phyloP scores from a whole-genome alignment of 2,888 invertebrate genomes.

The Eupithecia subumbrata region DNA sequence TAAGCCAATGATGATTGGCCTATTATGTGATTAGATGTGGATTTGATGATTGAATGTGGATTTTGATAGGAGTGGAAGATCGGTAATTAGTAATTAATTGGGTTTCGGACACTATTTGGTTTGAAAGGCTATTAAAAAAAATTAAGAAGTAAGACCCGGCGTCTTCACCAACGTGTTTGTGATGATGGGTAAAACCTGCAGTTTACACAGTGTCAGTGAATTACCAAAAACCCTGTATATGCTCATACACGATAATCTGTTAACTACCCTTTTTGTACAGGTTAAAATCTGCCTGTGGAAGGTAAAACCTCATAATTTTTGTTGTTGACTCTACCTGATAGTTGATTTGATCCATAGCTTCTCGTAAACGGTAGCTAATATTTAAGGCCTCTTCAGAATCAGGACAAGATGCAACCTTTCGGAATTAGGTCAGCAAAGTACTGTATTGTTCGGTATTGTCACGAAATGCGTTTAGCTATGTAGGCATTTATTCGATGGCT shows the following conservation, averaged over 20 bases:
- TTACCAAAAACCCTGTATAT: no score
- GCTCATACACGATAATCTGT: background rate
- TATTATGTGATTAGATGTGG: no score
- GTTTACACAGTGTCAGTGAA: no score
- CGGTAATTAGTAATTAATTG: no score
- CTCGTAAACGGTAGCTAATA: constrained; percentile 40
- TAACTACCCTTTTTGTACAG: background rate
- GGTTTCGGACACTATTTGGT: no score
- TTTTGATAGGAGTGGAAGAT: no score
- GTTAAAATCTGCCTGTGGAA: background rate
- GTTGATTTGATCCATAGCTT: background rate
- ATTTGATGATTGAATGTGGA: no score
- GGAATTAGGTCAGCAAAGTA: constrained; percentile 72
- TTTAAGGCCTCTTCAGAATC: constrained; percentile 62
- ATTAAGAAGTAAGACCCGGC: no score
- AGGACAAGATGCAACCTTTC: constrained; percentile 74
- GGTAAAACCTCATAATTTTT: background rate
- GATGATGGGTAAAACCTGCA: no score
- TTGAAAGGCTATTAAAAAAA: no score
- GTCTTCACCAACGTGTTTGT: no score
- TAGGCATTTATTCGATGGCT: constrained; percentile 40
- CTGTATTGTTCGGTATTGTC: constrained; percentile 53
- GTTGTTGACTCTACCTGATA: background rate
- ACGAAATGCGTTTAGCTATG: constrained; percentile 44
- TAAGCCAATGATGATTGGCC: no score